Conservation (phyloP, 2,888 invertebrate species). For the Entomobrya multifasciata region DNA sequence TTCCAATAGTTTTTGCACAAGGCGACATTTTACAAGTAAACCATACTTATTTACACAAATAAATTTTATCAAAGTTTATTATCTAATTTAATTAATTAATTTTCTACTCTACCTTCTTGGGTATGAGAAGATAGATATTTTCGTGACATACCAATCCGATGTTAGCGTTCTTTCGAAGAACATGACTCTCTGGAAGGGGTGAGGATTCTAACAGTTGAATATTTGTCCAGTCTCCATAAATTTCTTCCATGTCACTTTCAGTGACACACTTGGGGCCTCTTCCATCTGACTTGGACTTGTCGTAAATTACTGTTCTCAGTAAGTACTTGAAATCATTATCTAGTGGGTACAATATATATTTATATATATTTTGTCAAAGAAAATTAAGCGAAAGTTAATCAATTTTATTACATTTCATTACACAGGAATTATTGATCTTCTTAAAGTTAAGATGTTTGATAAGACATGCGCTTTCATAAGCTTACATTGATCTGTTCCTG, state of each 20-base stretch:
- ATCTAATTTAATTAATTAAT: neutral
- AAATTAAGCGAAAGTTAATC: neutral
- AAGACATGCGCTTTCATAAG: too few species aligned
- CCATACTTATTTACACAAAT: neutral
- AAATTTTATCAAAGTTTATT: neutral
- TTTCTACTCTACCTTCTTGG: neutral
- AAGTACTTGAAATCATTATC: slow-evolving; percentile 56
- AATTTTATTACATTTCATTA: too few species aligned
- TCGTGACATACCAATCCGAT: slow-evolving; percentile 70
- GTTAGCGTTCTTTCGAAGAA: slow-evolving; percentile 49
- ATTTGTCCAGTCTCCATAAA: slow-evolving; percentile 56
- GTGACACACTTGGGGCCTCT: slow-evolving; percentile 63
- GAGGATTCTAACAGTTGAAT: slow-evolving; percentile 45
- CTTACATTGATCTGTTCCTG: slow-evolving; percentile 34
- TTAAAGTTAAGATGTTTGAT: too few species aligned
- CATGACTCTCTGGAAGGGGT: slow-evolving; percentile 45
- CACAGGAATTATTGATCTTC: too few species aligned
- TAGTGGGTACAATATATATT: too few species aligned
- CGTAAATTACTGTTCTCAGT: slow-evolving; percentile 58
- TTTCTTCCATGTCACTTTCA: slow-evolving; percentile 55
- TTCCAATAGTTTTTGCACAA: neutral
- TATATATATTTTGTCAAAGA: too few species aligned
- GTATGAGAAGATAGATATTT: slow-evolving; percentile 63
- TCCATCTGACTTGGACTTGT: slow-evolving; percentile 60
- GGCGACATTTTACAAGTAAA: neutral